Conservation (phyloP, 2,888 invertebrate species). For the Leptogaster cylindrica region DNA sequence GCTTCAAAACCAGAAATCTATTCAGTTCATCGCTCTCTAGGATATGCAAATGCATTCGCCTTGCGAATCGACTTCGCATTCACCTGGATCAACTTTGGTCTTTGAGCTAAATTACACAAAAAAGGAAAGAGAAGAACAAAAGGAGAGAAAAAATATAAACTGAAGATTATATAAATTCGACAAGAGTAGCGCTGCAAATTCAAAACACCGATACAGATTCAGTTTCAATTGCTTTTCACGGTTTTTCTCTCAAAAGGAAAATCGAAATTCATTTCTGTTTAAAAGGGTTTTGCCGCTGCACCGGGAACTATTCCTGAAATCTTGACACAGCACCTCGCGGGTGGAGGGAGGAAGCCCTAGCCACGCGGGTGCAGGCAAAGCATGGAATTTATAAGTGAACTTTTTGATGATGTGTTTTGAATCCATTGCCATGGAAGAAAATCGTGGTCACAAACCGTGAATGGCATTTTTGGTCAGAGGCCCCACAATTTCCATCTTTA, state of each 20-base stretch:
- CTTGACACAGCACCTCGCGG: too few species aligned
- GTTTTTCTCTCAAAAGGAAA: constrained; percentile 23
- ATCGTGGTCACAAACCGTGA: neutral
- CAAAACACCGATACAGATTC: constrained; percentile 19
- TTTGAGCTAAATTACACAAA: constrained; percentile 15
- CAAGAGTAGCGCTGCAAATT: neutral
- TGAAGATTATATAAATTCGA: neutral
- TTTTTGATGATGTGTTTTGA: neutral
- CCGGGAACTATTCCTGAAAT: constrained; percentile 17
- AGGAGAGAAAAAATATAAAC: neutral
- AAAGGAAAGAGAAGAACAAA: too few species aligned
- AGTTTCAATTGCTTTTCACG: constrained; percentile 13
- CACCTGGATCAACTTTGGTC: constrained; percentile 1
- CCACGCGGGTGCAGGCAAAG: neutral
- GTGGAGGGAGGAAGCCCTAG: neutral
- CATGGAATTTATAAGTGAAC: constrained; percentile 6
- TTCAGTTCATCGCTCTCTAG: constrained; percentile 27
- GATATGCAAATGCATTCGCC: constrained; percentile 5
- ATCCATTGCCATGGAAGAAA: neutral
- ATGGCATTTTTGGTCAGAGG: constrained; percentile 28
- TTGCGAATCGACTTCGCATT: neutral
- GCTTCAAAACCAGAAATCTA: constrained; percentile 21
- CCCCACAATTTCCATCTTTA: constrained; percentile 15
- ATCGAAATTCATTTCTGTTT: constrained; percentile 22
- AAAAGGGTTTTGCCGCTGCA: constrained; percentile 12